Evolutionary conservation across 2,888 invertebrate genomes (phyloP).

Genomic region (Pachymerium ferrugineum): DNA sequence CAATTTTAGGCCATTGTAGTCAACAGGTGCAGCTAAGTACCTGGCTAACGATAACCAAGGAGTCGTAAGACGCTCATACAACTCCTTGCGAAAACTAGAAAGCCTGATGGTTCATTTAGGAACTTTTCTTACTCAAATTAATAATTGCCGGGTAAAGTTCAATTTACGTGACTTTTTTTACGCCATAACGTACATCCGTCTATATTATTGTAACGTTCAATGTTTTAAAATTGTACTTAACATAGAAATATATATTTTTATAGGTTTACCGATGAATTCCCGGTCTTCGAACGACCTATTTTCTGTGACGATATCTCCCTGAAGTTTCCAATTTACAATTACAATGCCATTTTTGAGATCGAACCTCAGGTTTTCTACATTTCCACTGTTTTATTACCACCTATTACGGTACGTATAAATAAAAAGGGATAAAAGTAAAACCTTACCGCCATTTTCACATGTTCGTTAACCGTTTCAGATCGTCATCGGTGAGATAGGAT

Average conservation of each 20-base stretch:
- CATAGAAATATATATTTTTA: neutral
- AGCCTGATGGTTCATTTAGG: too few species aligned
- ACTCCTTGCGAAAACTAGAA: too few species aligned
- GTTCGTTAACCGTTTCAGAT: slow-evolving; percentile 12
- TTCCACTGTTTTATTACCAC: slow-evolving; percentile 28
- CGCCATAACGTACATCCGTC: too few species aligned
- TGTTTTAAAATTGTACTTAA: neutral
- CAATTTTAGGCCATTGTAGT: too few species aligned
- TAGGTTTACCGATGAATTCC: slow-evolving; percentile 35
- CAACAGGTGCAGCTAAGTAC: too few species aligned
- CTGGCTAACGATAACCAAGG: too few species aligned
- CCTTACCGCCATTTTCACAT: too few species aligned
- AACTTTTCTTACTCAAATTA: too few species aligned
- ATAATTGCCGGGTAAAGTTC: too few species aligned
- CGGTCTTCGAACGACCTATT: slow-evolving; percentile 20
- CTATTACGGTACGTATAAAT: slow-evolving; percentile 16
- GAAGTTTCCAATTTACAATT: slow-evolving; percentile 24
- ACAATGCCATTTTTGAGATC: neutral
- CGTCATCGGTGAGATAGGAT: slow-evolving; percentile 25
- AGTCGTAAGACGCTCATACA: too few species aligned
- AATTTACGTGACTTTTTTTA: neutral
- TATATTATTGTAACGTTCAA: neutral
- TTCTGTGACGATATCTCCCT: neutral
- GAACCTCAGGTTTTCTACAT: slow-evolving; percentile 23
- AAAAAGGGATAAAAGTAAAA: too few species aligned